Percentiles rank a stretch among this genome's conserved stretches.
These are phyloP conservation scores for Lanius collurio DNA, from an alignment of 2,113 vertebrate genomes.

Conservation along the genomic window DNA sequence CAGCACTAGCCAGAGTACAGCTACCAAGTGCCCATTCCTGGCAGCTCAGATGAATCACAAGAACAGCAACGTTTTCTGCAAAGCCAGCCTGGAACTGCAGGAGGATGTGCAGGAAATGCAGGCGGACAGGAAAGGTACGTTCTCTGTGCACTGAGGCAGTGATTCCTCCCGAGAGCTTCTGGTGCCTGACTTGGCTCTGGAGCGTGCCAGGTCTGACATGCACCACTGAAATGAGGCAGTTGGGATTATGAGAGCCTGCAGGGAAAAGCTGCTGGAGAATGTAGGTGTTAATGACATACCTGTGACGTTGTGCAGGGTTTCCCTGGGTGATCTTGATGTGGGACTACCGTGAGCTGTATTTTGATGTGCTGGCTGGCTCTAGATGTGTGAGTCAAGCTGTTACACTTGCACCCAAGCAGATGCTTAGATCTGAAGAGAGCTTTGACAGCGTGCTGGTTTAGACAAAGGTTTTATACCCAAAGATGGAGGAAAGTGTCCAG, in stretches of 20 bases:
- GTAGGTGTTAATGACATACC: background rate
- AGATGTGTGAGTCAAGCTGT: background rate
- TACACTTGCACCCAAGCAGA: fast-evolving
- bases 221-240: background rate
- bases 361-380: background rate
- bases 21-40: conserved; percentile 93
- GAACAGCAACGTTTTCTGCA: conserved; percentile 87
- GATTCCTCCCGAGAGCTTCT: background rate
- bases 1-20: conserved; percentile 61
- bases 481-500: fast-evolving
- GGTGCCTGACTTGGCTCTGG: background rate
- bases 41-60: conserved; percentile 91
- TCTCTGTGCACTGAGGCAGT: fast-evolving
- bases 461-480: background rate
- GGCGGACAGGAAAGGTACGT: conserved; percentile 81
- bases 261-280: background rate
- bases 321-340: background rate
- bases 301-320: background rate
- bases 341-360: background rate
- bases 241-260: background rate
- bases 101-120: conserved; percentile 93
- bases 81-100: conserved; percentile 89
- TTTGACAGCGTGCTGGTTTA: background rate
- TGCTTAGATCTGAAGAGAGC: background rate
- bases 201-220: background rate